A percentile compares a stretch with the other conserved stretches of the same genome.
Conservation (phyloP, 2,113 vertebrate genomes). For the Clupea harengus region DNA sequence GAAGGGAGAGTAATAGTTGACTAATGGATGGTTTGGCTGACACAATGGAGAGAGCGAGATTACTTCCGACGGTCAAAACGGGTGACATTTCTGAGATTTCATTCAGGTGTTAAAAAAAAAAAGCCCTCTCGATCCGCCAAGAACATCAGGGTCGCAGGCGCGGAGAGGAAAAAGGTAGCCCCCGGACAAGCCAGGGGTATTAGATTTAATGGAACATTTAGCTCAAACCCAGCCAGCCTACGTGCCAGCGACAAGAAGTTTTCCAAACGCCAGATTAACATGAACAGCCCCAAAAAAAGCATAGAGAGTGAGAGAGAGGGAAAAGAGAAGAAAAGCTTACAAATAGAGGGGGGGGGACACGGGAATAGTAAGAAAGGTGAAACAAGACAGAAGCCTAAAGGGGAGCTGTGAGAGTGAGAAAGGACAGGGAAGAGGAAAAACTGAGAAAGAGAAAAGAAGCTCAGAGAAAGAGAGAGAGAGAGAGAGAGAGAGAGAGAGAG, state of each 20-base stretch:
- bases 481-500: background rate
- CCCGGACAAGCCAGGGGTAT: conserved; percentile 52
- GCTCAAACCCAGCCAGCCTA: conserved; percentile 30
- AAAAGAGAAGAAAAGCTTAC: background rate
- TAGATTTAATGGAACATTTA: conserved; percentile 66
- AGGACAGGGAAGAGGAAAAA: background rate
- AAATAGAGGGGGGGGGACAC: background rate
- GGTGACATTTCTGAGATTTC: conserved; percentile 64
- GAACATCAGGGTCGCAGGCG: background rate
- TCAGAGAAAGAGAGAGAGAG: background rate
- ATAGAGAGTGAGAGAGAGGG: background rate
- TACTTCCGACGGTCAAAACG: conserved; percentile 47
- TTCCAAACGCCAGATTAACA: conserved; percentile 49
- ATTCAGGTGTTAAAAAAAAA: conserved; percentile 54
- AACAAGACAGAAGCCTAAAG: background rate
- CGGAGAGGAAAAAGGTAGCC: conserved; percentile 15
- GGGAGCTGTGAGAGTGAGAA: background rate
- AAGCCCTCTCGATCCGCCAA: background rate
- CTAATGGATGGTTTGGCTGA: conserved; percentile 40
- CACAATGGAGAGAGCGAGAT: conserved; percentile 38
- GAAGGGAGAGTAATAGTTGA: too few relatives aligned
- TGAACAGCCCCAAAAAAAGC: conserved; percentile 20
- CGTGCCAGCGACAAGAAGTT: conserved; percentile 35
- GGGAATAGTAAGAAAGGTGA: background rate
- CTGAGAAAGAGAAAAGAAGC: background rate